phyloP scores from a whole-genome alignment of 2,888 invertebrate genomes.

The Heliconius charithonia region DNA sequence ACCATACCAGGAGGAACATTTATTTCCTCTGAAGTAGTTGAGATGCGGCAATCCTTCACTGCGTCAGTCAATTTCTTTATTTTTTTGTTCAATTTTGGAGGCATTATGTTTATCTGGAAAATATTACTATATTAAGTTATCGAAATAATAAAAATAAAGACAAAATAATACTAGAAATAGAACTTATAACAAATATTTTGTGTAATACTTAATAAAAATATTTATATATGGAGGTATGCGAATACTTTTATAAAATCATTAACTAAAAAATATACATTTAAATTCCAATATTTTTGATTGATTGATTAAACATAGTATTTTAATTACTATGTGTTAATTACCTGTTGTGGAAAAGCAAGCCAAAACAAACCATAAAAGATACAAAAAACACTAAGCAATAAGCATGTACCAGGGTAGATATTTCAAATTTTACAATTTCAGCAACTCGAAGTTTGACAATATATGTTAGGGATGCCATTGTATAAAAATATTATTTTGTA shows the following conservation, averaged over 20 bases:
- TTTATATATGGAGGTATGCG: background rate
- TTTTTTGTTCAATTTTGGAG: slow-evolving; percentile 50
- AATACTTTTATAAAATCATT: background rate
- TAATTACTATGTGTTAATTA: background rate
- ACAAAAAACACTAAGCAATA: background rate
- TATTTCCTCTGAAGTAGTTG: slow-evolving; percentile 28
- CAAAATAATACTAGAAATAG: background rate
- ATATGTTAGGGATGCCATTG: background rate
- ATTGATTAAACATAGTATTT: background rate
- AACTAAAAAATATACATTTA: background rate
- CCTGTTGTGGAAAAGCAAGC: background rate
- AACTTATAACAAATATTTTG: background rate
- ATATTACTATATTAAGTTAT: background rate
- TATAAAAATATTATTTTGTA: background rate
- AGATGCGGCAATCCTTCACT: slow-evolving; percentile 50
- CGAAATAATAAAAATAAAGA: background rate
- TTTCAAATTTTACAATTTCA: slow-evolving; percentile 5
- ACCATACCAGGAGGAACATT: slow-evolving; percentile 45
- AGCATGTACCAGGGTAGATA: background rate
- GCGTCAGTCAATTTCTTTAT: slow-evolving; percentile 46
- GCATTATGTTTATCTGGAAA: slow-evolving; percentile 47
- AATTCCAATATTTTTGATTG: background rate
- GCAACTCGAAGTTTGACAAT: background rate
- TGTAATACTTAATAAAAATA: background rate
- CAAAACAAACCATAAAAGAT: background rate